These are phyloP conservation scores for Exocentrus adspersus DNA, from an alignment of 2,888 invertebrate species.

Conservation along the genomic window DNA sequence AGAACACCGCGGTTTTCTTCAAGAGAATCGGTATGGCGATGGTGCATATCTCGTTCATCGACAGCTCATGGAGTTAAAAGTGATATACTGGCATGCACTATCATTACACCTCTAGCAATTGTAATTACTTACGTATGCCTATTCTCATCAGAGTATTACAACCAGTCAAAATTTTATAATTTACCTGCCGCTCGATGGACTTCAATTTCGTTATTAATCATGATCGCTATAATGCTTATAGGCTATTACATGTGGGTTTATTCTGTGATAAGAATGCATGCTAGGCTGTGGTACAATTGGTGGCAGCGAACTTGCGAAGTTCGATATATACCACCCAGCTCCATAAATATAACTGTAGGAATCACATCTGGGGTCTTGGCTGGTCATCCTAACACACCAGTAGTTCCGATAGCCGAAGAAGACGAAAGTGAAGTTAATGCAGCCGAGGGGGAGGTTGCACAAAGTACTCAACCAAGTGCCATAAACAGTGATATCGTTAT, in stretches of 20 bases:
- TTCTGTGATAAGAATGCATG: conserved; percentile 64
- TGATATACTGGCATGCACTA: conserved; percentile 68
- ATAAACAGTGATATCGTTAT: conserved; percentile 1
- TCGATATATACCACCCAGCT: conserved; percentile 21
- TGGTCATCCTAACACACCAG: neutral
- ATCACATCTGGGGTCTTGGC: neutral
- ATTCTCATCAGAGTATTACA: conserved; percentile 66
- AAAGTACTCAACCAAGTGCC: neutral
- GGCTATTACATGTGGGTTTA: conserved; percentile 67
- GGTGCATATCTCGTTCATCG: conserved; percentile 64
- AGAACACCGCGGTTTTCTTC: conserved; percentile 72
- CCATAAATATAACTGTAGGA: conserved; percentile 2
- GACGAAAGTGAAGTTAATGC: neutral
- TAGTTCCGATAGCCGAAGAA: neutral
- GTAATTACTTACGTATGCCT: conserved; percentile 66
- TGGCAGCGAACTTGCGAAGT: conserved; percentile 68
- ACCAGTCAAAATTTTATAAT: conserved; percentile 62
- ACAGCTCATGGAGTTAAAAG: conserved; percentile 60
- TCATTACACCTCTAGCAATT: conserved; percentile 69
- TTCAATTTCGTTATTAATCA: conserved; percentile 63
- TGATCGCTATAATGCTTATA: conserved; percentile 65
- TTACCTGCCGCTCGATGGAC: conserved; percentile 65
- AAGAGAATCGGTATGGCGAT: conserved; percentile 68
- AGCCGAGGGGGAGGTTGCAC: neutral
- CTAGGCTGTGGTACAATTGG: conserved; percentile 67